phyloP scores from a whole-genome alignment of 2,113 vertebrate genomes.

The Colaptes auratus region DNA sequence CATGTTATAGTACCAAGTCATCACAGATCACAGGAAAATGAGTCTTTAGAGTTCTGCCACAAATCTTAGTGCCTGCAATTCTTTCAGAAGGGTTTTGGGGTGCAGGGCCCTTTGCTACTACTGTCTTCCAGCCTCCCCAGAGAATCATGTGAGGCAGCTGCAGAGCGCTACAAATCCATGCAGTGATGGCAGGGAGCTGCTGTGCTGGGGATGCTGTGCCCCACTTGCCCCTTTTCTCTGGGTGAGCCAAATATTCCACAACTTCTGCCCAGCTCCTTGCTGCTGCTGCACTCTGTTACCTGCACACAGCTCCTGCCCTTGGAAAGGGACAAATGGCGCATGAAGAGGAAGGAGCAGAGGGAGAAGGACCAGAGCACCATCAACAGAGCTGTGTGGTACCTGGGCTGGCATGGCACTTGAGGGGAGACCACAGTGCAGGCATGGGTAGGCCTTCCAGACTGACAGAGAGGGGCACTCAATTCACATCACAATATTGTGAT shows the following conservation, averaged over 20 bases:
- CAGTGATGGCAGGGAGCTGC: rapidly evolving
- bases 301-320: background rate
- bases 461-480: background rate
- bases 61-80: background rate
- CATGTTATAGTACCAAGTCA: background rate
- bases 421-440: rapidly evolving
- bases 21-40: rapidly evolving
- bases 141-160: background rate
- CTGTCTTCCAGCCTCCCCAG: background rate
- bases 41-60: background rate
- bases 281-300: rapidly evolving
- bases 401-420: rapidly evolving
- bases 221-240: background rate
- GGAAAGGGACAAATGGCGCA: background rate
- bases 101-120: rapidly evolving
- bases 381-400: rapidly evolving
- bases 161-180: background rate
- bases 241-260: background rate
- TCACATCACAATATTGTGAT: rapidly evolving
- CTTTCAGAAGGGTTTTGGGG: background rate
- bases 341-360: background rate
- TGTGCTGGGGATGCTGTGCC: background rate
- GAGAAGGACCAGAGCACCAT: background rate
- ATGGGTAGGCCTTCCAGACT: background rate
- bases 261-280: background rate